These are phyloP conservation scores for Salpingus planirostris DNA, from an alignment of 2,888 invertebrate species.

Conservation along the genomic window DNA sequence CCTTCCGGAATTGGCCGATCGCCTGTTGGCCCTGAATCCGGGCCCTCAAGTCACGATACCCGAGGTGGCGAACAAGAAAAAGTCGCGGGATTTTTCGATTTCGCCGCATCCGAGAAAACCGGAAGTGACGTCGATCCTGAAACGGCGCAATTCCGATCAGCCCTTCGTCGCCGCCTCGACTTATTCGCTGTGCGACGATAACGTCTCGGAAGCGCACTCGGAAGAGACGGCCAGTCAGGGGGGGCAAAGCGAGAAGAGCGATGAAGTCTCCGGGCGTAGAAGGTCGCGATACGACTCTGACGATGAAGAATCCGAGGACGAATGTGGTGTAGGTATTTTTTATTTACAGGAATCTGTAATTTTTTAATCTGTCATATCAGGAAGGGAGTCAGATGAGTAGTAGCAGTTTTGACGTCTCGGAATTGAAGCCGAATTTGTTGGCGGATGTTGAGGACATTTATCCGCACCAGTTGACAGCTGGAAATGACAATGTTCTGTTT, in stretches of 20 bases:
- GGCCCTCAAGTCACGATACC: constrained; percentile 48
- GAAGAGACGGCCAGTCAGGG: constrained; percentile 64
- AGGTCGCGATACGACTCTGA: constrained; percentile 67
- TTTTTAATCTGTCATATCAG: no score
- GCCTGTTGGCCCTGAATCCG: constrained; percentile 59
- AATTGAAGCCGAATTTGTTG: constrained; percentile 62
- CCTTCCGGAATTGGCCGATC: constrained; percentile 58
- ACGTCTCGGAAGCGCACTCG: constrained; percentile 50
- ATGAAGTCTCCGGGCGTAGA: no score
- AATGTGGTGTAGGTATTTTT: no score
- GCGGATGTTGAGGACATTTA: constrained; percentile 59
- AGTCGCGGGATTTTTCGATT: constrained; percentile 29
- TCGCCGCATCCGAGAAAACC: constrained; percentile 19
- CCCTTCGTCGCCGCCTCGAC: constrained; percentile 43
- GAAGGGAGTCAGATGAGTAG: constrained; percentile 56
- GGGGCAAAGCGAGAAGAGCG: constrained; percentile 57
- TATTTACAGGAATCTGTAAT: no score
- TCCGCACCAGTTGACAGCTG: constrained; percentile 54
- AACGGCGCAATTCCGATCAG: constrained; percentile 46
- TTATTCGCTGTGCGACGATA: constrained; percentile 38
- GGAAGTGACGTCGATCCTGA: constrained; percentile 48
- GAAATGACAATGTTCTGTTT: constrained; percentile 63
- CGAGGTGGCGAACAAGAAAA: constrained; percentile 23
- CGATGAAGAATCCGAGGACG: no score
- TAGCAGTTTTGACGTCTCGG: constrained; percentile 57